phyloP scores from a whole-genome alignment of 2,888 invertebrate species.

The Hydrotaea cyrtoneurina region DNA sequence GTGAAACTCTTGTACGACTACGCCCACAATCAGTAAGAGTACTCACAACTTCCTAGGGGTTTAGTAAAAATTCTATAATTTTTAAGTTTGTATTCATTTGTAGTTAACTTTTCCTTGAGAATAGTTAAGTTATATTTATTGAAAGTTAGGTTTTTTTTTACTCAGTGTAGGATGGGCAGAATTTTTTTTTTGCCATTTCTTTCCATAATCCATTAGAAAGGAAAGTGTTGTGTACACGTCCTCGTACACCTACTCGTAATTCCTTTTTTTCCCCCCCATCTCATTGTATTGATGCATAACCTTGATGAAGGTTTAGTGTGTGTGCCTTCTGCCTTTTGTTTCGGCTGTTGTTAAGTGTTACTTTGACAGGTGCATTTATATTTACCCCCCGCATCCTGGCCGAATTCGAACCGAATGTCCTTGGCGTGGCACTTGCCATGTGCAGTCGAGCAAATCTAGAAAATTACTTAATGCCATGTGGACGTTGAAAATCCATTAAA shows the following conservation, averaged over 20 bases:
- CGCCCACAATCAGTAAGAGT: no score
- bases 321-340: background rate
- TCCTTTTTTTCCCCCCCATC: background rate
- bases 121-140: no score
- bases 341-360: conserved; percentile 25
- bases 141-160: no score
- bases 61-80: no score
- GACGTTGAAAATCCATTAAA: conserved; percentile 30
- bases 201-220: no score
- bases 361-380: conserved; percentile 16
- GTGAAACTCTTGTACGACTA: no score
- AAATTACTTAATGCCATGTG: conserved; percentile 3
- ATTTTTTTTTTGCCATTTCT: no score
- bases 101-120: no score
- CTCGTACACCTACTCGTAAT: background rate
- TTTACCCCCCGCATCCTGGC: background rate
- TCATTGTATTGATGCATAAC: conserved; percentile 20
- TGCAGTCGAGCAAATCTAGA: conserved; percentile 9
- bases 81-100: no score
- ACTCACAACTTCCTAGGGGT: no score
- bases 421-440: background rate
- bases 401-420: background rate
- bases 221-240: background rate
- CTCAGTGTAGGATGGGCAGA: no score
- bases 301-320: conserved; percentile 47